phyloP scores from a whole-genome alignment of 2,797 vertebrate species.

The Micrastur ruficollis region DNA sequence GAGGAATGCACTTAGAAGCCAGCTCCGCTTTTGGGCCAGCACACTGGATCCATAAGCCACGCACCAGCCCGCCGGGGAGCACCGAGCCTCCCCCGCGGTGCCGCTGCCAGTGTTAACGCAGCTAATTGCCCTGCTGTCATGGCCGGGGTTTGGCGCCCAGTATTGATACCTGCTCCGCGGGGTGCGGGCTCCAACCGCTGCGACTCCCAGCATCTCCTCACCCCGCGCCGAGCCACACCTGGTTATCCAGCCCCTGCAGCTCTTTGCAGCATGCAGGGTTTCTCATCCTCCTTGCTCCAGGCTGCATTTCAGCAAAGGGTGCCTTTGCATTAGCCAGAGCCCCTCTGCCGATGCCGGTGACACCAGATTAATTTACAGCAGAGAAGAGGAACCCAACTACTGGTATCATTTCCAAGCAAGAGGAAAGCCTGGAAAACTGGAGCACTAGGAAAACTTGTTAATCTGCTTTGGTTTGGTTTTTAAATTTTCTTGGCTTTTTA shows the following conservation, averaged over 20 bases:
- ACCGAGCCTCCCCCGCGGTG: neutral
- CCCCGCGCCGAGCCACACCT: fast-evolving
- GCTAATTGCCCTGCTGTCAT: fast-evolving
- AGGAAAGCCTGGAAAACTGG: neutral
- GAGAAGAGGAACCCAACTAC: neutral
- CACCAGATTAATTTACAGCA: neutral
- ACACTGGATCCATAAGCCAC: fast-evolving
- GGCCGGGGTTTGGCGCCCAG: too few relatives aligned
- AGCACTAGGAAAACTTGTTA: neutral
- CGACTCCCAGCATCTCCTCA: neutral
- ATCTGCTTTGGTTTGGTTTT: neutral
- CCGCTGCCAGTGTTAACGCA: neutral
- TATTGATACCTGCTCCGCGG: fast-evolving
- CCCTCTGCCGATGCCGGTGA: fast-evolving
- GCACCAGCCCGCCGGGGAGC: neutral
- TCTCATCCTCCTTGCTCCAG: neutral
- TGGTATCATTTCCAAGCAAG: neutral
- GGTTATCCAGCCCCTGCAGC: neutral
- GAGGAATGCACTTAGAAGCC: fast-evolving
- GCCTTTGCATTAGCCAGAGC: neutral
- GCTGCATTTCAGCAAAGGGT: neutral
- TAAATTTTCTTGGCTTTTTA: neutral
- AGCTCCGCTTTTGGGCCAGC: neutral
- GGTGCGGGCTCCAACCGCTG: neutral
- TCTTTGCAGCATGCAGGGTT: neutral